Percentiles rank a stretch among this genome's conserved stretches.
These are phyloP conservation scores for Vipera latastei DNA, from an alignment of 2,797 vertebrate species.

Conservation along the genomic window DNA sequence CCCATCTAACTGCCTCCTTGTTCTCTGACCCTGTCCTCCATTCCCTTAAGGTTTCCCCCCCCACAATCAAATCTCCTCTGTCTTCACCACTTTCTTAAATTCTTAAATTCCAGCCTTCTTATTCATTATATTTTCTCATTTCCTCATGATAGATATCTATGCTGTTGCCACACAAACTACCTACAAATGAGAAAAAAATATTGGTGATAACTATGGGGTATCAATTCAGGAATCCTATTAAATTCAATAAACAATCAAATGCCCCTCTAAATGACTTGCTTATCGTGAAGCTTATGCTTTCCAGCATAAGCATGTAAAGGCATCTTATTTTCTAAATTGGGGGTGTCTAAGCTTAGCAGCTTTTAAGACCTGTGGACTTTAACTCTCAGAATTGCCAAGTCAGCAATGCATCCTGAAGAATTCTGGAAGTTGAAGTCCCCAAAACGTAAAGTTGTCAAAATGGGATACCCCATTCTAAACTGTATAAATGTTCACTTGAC, in stretches of 20 bases:
- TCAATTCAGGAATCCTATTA: neutral
- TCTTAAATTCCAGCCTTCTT: neutral
- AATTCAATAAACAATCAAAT: neutral
- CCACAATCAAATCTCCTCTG: neutral
- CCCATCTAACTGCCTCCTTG: neutral
- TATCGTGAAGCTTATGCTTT: neutral
- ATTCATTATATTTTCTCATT: neutral
- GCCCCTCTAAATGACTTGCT: neutral
- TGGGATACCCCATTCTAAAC: neutral
- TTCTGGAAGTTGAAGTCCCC: neutral
- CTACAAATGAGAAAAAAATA: neutral
- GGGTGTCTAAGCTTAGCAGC: neutral
- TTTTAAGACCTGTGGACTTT: neutral
- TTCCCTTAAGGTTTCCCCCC: neutral
- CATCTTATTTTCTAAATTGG: neutral
- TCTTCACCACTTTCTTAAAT: neutral
- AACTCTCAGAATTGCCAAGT: neutral
- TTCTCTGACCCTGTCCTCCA: neutral
- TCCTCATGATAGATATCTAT: neutral
- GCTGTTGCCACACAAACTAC: neutral
- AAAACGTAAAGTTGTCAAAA: neutral
- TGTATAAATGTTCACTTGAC: neutral
- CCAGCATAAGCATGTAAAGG: neutral
- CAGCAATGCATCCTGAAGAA: neutral
- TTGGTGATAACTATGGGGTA: neutral